Evolutionary conservation across 1,140 invertebrate species (phyloP), one percentile per base, ranked within the genome.

Genomic region (Centruroides vittatus): DNA sequence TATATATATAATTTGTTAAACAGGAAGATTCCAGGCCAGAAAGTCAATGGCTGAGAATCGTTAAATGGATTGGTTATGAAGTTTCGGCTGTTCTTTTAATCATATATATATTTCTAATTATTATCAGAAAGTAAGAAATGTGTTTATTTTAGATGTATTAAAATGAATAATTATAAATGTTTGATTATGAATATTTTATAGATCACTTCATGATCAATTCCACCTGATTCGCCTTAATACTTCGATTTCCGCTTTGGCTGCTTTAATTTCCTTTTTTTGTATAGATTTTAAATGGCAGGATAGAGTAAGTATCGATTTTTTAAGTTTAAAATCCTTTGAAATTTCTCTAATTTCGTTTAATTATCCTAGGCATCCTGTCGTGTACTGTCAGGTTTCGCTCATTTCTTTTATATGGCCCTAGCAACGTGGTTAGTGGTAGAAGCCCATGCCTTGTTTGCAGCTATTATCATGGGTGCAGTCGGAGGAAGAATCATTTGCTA

Each of bases 181-280:
- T 2, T 6, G 8, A 41, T 41, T 6, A 41, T 41, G 8, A 41
- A 41, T 41, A 41, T 41, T 41, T 41, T 57, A 2, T 63, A 70
- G 69, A 35, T 60, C 65, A 48, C 58, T 72, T 10, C 67, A 70
- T 47, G 71, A 71, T 57, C 68, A 69, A 56, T 71, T 72, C 55
- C 70, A 72, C 49, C 58, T 70, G 35, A 71, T 72, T 50, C 66
- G 71, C 5, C 35, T 70, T 11, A 67, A 71, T 57, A 56, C 69
- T 47, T 59, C 68, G 0, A 47, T 70, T 4, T 64, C 64, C 3
- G 66, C 69, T 7, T 49, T 70, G 3, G 47, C 60, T 4, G 70
- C 67, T 11, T 61, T 66, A 23, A 50, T 66, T 3, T 61, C 65
- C 4, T 67, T 72, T 59, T 56, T 69, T 41, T 59, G 63, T 11